phyloP scores from a whole-genome alignment of 2,797 vertebrate species.

The Gobio occitaniae region DNA sequence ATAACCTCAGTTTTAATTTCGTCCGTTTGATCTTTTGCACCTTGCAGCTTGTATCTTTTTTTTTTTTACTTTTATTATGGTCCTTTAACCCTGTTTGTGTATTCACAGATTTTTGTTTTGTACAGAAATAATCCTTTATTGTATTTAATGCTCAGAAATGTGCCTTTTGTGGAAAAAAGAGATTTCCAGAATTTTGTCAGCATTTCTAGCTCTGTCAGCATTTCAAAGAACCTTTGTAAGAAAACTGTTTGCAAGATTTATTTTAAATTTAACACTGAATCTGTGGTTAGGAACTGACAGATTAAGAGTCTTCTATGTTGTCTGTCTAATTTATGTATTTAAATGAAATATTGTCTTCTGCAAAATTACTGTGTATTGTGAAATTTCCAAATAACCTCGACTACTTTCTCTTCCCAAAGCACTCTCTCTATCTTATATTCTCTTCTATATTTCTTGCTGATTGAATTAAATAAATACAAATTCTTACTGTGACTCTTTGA shows the following conservation, averaged over 20 bases:
- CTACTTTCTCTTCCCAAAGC: conserved; percentile 57
- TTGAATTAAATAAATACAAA: conserved; percentile 73
- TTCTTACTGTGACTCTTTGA: conserved; percentile 13
- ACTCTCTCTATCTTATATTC: conserved; percentile 50
- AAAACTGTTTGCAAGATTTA: conserved; percentile 55
- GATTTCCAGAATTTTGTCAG: conserved; percentile 54
- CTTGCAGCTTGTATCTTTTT: conserved; percentile 9
- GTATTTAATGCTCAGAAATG: conserved; percentile 70
- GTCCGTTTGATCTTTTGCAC: conserved; percentile 33
- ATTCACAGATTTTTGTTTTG: conserved; percentile 64
- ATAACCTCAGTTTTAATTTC: conserved; percentile 75
- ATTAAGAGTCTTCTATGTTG: conserved; percentile 53
- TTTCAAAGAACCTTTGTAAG: conserved; percentile 48
- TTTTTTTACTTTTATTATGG: conserved; percentile 54
- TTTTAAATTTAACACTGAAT: conserved; percentile 54
- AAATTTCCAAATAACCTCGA: conserved; percentile 39
- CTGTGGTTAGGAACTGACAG: conserved; percentile 55
- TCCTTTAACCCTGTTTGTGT: conserved; percentile 45
- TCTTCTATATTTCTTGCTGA: conserved; percentile 63
- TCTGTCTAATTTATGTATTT: conserved; percentile 72
- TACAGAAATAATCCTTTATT: conserved; percentile 63
- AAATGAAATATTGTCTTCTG: conserved; percentile 65
- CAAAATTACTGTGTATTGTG: conserved; percentile 45
- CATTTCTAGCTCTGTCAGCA: conserved; percentile 49
- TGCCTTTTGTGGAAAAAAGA: conserved; percentile 58